phyloP scores from a whole-genome alignment of 1,140 invertebrate species.

The Drosophila obscura region DNA sequence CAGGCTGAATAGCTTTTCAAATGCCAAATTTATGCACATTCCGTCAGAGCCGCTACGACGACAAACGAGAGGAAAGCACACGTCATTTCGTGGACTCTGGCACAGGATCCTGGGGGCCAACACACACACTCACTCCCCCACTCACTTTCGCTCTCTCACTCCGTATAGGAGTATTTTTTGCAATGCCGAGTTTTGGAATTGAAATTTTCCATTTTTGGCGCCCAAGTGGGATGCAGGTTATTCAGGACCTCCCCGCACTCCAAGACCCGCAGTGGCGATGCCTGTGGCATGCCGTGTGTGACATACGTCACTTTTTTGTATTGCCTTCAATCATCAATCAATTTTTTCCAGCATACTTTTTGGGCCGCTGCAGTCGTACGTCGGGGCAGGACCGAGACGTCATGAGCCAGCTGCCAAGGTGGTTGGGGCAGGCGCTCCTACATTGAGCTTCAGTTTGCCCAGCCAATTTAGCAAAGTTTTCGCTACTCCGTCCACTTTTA shows the following conservation, averaged over 20 bases:
- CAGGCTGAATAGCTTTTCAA: slow-evolving; percentile 77
- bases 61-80: slow-evolving; percentile 31
- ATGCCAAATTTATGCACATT: slow-evolving; percentile 80
- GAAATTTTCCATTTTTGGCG: slow-evolving; percentile 56
- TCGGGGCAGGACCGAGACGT: neutral
- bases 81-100: slow-evolving; percentile 44
- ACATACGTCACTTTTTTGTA: slow-evolving; percentile 53
- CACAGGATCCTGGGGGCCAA: neutral
- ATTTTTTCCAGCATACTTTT: slow-evolving; percentile 70
- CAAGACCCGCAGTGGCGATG: no score
- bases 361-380: slow-evolving; percentile 58
- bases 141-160: no score
- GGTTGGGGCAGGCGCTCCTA: no score
- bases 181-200: slow-evolving; percentile 51
- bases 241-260: no score
- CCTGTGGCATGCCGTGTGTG: slow-evolving; percentile 7
- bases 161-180: neutral
- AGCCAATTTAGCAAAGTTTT: slow-evolving; percentile 70
- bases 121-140: no score
- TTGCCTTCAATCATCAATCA: slow-evolving; percentile 70
- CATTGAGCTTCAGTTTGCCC: slow-evolving; percentile 7
- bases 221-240: slow-evolving; percentile 2
- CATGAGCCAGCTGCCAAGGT: neutral
- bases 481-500: slow-evolving; percentile 20
- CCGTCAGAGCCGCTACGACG: slow-evolving; percentile 27